Conservation (phyloP, 2,113 vertebrate species). For the Boleophthalmus pectinirostris region DNA sequence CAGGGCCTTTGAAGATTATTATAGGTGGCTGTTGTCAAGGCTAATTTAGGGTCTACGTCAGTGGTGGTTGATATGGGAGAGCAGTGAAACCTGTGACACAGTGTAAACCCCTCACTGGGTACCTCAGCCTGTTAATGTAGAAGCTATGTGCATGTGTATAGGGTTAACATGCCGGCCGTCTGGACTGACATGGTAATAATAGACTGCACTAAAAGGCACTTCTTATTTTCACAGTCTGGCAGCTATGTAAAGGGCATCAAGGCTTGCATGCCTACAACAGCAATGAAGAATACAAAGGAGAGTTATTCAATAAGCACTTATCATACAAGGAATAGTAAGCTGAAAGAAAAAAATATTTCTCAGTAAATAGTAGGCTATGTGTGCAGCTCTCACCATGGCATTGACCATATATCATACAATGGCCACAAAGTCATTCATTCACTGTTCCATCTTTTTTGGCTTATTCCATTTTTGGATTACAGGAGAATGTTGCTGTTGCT, state of each 20-base stretch:
- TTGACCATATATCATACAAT: no score
- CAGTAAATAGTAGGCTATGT: no score
- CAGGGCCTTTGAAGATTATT: slow-evolving; percentile 70
- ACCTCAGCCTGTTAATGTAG: background rate
- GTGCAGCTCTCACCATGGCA: no score
- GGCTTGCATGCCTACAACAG: background rate
- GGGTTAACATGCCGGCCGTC: slow-evolving; percentile 15
- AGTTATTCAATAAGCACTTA: background rate
- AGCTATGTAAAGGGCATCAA: background rate
- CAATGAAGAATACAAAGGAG: background rate
- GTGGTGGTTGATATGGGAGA: slow-evolving; percentile 46
- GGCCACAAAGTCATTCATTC: background rate
- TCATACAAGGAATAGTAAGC: background rate
- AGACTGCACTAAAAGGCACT: slow-evolving; percentile 8
- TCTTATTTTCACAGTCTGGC: slow-evolving; percentile 1
- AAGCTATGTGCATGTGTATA: slow-evolving; percentile 23
- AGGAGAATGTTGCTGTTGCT: background rate
- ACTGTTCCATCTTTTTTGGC: background rate
- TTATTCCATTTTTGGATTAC: background rate
- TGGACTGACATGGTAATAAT: background rate
- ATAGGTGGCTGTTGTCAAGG: slow-evolving; percentile 65
- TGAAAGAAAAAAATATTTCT: no score
- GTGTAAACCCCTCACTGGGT: slow-evolving; percentile 9
- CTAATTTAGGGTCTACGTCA: slow-evolving; percentile 62
- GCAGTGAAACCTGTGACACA: slow-evolving; percentile 27